Percentiles rank a stretch among this genome's conserved stretches.
Conservation (phyloP, 2,113 vertebrate species). For the Suricata suricatta region DNA sequence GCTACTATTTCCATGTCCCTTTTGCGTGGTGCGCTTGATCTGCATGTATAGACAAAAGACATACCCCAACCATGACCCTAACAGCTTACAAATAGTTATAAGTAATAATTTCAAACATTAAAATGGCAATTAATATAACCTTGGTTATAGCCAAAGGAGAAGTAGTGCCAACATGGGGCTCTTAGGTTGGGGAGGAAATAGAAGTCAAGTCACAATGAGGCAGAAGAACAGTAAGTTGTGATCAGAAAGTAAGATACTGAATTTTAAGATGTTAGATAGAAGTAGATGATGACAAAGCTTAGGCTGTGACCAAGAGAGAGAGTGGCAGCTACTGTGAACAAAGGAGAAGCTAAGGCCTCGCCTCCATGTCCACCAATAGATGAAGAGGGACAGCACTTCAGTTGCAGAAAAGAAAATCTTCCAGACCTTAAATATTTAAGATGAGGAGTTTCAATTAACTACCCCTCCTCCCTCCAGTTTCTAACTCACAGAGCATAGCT, state of each 20-base stretch:
- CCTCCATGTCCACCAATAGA: background rate
- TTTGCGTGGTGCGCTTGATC: background rate
- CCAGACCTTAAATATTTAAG: background rate
- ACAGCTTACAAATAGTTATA: background rate
- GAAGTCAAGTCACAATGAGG: background rate
- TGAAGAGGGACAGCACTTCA: background rate
- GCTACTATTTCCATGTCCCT: background rate
- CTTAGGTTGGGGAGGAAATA: background rate
- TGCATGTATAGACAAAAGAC: background rate
- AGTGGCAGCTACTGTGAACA: background rate
- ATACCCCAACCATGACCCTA: background rate
- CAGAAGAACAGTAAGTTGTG: conserved; percentile 6
- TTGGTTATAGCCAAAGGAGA: background rate
- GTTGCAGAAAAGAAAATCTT: background rate
- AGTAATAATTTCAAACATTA: background rate
- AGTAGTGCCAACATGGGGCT: background rate
- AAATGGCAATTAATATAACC: background rate
- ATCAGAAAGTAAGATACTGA: background rate
- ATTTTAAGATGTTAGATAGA: background rate
- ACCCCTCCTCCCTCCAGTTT: background rate
- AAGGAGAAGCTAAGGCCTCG: background rate
- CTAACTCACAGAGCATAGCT: background rate
- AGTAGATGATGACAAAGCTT: background rate
- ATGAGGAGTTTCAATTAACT: background rate
- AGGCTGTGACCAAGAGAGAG: background rate